Conservation (phyloP, 1,140 invertebrate species). For the Zaprionus vittiger region DNA sequence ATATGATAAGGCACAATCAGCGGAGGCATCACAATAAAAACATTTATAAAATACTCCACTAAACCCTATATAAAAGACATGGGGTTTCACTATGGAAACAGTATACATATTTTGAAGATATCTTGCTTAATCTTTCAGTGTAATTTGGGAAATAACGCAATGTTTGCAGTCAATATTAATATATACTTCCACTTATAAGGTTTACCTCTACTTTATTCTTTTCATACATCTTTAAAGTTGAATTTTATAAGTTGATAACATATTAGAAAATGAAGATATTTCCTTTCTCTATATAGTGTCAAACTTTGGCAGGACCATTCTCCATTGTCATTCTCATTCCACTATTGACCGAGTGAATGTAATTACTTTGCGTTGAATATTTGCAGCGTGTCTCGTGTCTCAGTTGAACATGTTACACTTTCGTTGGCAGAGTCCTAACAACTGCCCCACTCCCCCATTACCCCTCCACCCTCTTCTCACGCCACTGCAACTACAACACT, state of each 20-base stretch:
- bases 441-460: not conserved
- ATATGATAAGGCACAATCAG: not conserved
- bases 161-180: no score
- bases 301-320: constrained; percentile 23
- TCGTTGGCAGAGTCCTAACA: constrained; percentile 7
- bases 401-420: constrained; percentile 56
- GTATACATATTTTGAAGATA: not conserved
- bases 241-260: no score
- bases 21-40: not conserved
- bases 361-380: constrained; percentile 72
- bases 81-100: not conserved
- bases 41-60: not conserved
- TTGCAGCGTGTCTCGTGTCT: constrained; percentile 53
- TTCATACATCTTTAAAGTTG: no score
- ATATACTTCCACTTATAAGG: no score
- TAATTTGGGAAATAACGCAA: no score
- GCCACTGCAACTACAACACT: constrained; percentile 41
- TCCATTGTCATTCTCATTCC: not conserved
- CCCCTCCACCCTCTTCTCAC: not conserved
- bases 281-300: not conserved
- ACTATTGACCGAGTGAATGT: constrained; percentile 34
- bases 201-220: no score
- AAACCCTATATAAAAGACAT: not conserved
- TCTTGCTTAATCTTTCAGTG: not conserved
- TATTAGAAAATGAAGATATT: no score